A percentile compares a stretch with the other conserved stretches of the same genome.
Evolutionary conservation across 2,888 invertebrate genomes (phyloP).

Genomic region (Pristionchus maxplancki): DNA sequence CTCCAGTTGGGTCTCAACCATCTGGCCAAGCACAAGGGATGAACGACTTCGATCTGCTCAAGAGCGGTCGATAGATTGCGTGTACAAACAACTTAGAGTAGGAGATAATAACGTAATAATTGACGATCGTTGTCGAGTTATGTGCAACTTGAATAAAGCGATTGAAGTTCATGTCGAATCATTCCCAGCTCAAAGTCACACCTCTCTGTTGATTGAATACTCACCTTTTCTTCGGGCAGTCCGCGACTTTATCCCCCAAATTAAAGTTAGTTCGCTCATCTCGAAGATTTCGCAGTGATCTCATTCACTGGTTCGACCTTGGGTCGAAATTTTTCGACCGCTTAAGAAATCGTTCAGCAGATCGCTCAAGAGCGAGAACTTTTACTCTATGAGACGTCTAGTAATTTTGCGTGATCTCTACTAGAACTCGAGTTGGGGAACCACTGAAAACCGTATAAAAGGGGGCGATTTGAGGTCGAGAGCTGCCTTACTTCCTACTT

Average conservation of each 20-base stretch:
- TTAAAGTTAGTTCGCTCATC: conserved; percentile 1
- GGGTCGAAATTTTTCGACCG: background rate
- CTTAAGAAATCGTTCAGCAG: background rate
- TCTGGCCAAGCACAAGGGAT: background rate
- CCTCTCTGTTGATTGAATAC: background rate
- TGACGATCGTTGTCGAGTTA: background rate
- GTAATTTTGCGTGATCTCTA: conserved; percentile 5
- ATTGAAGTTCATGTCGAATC: background rate
- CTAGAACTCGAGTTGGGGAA: background rate
- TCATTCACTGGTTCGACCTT: background rate
- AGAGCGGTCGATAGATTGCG: background rate
- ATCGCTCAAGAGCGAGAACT: background rate
- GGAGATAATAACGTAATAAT: conserved; percentile 30
- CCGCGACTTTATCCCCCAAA: background rate
- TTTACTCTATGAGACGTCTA: conserved; percentile 5
- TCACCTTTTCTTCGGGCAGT: background rate
- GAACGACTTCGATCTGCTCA: background rate
- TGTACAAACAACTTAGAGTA: background rate
- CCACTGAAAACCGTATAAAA: conserved; percentile 5
- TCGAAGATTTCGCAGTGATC: conserved; percentile 17
- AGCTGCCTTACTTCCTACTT: conserved; percentile 21
- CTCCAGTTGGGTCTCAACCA: background rate
- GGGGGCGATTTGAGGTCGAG: background rate
- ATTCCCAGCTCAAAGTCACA: too few relatives aligned
- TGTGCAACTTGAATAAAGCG: conserved; percentile 19